Base-by-base conservation (phyloP, 35 echinoderm and acorn worm genomes). In the Stichopus chloronotus region DNA sequence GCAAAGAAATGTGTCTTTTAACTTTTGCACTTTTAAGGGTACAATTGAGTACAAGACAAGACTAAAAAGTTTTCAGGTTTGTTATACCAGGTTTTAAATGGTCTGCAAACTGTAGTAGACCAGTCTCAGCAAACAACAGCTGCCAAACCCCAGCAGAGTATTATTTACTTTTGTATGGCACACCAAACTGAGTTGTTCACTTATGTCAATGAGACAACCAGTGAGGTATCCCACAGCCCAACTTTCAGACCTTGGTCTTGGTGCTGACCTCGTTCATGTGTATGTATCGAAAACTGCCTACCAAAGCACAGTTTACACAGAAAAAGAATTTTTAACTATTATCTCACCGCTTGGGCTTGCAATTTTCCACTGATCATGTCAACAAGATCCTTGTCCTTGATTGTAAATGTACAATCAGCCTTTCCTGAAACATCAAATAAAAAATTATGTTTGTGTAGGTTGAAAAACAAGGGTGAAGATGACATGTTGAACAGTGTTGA, bases 391-490 rank as follows among this genome's bases (percentile, higher is more conserved):
- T 59, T 53, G 63, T 98, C 96, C 25, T 94, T 95, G 56, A 98
- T 92, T 20, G 92, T 94, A 92, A 98, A 94, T 25, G 94, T 98
- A 63, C 81, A 88, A 65, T 98, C 94, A 59, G 90, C 96, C 86
- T 95, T 98, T 43, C 92, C 96, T 98, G 92, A 56, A 82, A 88
- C 22, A 16, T 11, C 11, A 65, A 14, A 14, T 14, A 65, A 65
- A 19, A 4, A 0, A 5, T 14, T 1, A 65, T 17, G 19, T 65
- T 13, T 65, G 8, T 43, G 30, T 43, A 43, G 30, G 30, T 43
- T 43, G 30, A 43, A 43, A 4, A 63, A 43, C 30, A 43, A 43
- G 30, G 30, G 30, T 43, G 30, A 43, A 10, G 59, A 13, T 65
- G 0, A 65, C 17, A 65, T 14, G 61, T 16, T 1, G 8, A 2